A percentile compares a stretch with the other conserved stretches of the same genome.
Conservation (phyloP, 2,797 vertebrate genomes). For the Leptoclinus maculatus region DNA sequence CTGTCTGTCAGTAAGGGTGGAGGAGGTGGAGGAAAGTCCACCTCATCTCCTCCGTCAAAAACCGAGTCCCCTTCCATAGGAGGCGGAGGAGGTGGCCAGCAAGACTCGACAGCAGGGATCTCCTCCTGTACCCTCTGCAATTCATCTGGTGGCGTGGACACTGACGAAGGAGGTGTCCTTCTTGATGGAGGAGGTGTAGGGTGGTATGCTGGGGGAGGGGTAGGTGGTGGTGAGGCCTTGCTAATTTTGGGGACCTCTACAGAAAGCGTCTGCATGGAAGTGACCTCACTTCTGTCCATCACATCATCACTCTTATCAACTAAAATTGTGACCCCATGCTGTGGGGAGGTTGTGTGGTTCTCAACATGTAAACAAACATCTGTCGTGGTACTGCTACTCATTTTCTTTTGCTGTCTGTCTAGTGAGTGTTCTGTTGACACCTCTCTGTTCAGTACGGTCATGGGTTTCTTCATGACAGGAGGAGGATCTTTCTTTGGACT, state of each 20-base stretch:
- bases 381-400: not conserved
- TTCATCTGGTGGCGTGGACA: slow-evolving; percentile 59
- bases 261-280: slow-evolving; percentile 42
- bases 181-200: slow-evolving; percentile 89
- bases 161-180: slow-evolving; percentile 75
- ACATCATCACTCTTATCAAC: slow-evolving; percentile 14
- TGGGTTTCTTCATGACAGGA: slow-evolving; percentile 77
- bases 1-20: slow-evolving; percentile 71
- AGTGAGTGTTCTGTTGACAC: slow-evolving; percentile 30
- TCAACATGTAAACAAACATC: slow-evolving; percentile 43
- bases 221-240: slow-evolving; percentile 82
- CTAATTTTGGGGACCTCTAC: slow-evolving; percentile 53
- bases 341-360: slow-evolving; percentile 10
- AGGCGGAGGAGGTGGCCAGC: slow-evolving; percentile 94
- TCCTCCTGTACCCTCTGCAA: slow-evolving; percentile 63
- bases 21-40: slow-evolving; percentile 86
- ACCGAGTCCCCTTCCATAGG: slow-evolving; percentile 88
- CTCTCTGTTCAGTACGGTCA: slow-evolving; percentile 41
- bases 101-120: slow-evolving; percentile 69
- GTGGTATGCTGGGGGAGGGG: slow-evolving; percentile 91
- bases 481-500: slow-evolving; percentile 72
- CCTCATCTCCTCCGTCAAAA: slow-evolving; percentile 91
- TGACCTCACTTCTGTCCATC: slow-evolving; percentile 24
- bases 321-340: slow-evolving; percentile 23
- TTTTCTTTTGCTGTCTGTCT: slow-evolving; percentile 21